Evolutionary conservation across 2,113 vertebrate genomes (phyloP).

Genomic region (Mystacornis crossleyi): DNA sequence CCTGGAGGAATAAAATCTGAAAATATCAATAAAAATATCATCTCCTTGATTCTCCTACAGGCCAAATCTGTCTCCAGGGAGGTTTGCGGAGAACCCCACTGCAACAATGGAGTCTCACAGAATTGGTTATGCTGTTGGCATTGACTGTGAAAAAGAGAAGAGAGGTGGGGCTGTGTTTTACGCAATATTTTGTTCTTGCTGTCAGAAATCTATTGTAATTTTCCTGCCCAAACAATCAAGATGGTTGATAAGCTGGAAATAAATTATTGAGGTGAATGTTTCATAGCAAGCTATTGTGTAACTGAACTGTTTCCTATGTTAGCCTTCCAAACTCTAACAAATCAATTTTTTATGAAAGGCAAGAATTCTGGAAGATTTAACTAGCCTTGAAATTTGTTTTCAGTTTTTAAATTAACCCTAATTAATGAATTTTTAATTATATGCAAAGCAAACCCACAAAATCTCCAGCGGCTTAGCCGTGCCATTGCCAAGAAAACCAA

Average conservation of each 20-base stretch:
- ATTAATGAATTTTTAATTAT: slow-evolving; percentile 54
- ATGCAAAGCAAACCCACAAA: slow-evolving; percentile 1
- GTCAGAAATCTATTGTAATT: slow-evolving; percentile 3
- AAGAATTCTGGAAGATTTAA: slow-evolving; percentile 37
- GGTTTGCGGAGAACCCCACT: too few relatives aligned
- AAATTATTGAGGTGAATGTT: not conserved
- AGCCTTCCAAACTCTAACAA: not conserved
- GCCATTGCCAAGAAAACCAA: not conserved
- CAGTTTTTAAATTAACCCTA: slow-evolving; percentile 31
- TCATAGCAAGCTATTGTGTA: not conserved
- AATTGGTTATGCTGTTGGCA: not conserved
- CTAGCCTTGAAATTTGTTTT: slow-evolving; percentile 42
- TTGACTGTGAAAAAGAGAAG: not conserved
- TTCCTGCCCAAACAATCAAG: slow-evolving; percentile 4
- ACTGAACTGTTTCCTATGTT: not conserved
- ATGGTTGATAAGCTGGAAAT: slow-evolving; percentile 6
- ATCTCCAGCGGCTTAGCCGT: slow-evolving; percentile 9
- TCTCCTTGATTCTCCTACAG: too few relatives aligned
- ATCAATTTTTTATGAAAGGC: not conserved
- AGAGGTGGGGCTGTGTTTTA: not conserved
- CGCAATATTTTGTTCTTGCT: slow-evolving; percentile 1
- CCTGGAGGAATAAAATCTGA: too few relatives aligned
- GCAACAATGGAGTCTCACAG: not conserved
- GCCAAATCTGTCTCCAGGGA: too few relatives aligned
- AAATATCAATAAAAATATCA: too few relatives aligned